Evolutionary conservation across 37 sponge, comb jelly and placozoan species (phyloP).

Genomic region (Aplysina aerophoba): DNA sequence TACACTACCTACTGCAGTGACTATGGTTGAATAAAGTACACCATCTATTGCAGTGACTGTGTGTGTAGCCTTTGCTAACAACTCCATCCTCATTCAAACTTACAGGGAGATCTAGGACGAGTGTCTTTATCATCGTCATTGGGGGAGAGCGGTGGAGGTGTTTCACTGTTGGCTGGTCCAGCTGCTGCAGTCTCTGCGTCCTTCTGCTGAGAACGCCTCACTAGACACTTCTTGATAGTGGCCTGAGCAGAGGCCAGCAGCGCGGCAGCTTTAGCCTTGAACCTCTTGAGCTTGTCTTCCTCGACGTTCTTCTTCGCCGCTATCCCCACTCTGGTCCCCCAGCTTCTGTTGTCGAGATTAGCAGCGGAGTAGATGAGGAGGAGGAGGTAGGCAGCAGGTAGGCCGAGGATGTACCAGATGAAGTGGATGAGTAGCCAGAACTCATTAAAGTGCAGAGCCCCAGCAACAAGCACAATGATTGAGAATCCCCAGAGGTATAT

Average conservation of each 20-base stretch:
- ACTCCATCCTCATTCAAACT: too few species aligned
- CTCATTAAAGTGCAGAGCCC: conserved; percentile 69
- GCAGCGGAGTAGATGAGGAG: conserved; percentile 88
- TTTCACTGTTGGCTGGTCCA: background rate
- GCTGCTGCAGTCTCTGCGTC: background rate
- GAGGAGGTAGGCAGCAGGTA: conserved; percentile 87
- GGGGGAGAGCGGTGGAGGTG: too few species aligned
- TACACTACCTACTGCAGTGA: too few species aligned
- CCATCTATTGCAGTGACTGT: too few species aligned
- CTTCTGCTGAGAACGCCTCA: background rate
- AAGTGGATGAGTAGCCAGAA: conserved; percentile 56
- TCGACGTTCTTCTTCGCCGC: background rate
- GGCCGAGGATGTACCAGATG: conserved; percentile 84
- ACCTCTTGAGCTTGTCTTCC: background rate
- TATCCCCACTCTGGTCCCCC: conserved; percentile 85
- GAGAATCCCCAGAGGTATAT: conserved; percentile 59
- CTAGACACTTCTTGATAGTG: too few species aligned
- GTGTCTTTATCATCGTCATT: too few species aligned
- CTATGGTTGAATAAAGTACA: too few species aligned
- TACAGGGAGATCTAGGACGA: too few species aligned
- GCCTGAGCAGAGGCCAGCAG: background rate
- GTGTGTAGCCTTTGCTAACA: too few species aligned
- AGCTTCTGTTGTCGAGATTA: conserved; percentile 78
- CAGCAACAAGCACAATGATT: conserved; percentile 59
- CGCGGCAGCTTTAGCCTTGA: background rate